Evolutionary conservation across 2,888 invertebrate genomes (phyloP), one percentile per base, ranked within the genome.

Genomic region (Cloeon dipterum): DNA sequence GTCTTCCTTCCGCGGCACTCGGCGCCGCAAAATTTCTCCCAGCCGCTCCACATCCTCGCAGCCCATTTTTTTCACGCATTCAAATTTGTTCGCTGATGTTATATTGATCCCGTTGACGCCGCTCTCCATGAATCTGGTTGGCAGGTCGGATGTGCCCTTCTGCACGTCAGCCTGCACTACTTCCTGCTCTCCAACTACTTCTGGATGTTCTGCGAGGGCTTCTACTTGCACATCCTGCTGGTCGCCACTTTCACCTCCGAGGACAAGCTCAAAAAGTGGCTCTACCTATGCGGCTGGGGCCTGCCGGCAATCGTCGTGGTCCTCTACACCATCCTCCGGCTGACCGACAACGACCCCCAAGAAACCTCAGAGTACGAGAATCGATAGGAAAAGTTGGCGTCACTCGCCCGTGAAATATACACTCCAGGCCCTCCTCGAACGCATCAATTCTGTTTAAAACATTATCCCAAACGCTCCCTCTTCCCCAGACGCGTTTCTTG

Each of bases 201-300:
- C 46, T 93, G 93, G 93, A 93, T 91, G 89, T 67, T 93, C 50
- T 86, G 86, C 60, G 89, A 89, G 58, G 89, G 89, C 0, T 69
- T 89, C 44, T 91, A 91, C 58, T 67, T 93, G 44, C 91, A 91
- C 61, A 91, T 91, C 1, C 72, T 93, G 45, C 72, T 93, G 2
- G 88, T 91, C 16, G 70, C 78, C 44, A 82, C 91, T 4, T 91
- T 93, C 58, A 78, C 86, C 44, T 77, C 82, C 16, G 89, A 91
- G 59, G 74, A 78, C 45, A 73, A 74, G 42, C 67, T 93, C 43
- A 66, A 89, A 46, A 72, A 75, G 49, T 79, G 75, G 61, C 69
- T 91, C 57, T 74, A 81, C 54, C 63, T 68, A 21, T 66, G 83
- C 36, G 91, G 91, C 42, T 93, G 93, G 93, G 66, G 69, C 23